A percentile compares a stretch with the other conserved stretches of the same genome.
Conservation (phyloP, 2,888 invertebrate genomes). For the Cheiracanthium punctorium region DNA sequence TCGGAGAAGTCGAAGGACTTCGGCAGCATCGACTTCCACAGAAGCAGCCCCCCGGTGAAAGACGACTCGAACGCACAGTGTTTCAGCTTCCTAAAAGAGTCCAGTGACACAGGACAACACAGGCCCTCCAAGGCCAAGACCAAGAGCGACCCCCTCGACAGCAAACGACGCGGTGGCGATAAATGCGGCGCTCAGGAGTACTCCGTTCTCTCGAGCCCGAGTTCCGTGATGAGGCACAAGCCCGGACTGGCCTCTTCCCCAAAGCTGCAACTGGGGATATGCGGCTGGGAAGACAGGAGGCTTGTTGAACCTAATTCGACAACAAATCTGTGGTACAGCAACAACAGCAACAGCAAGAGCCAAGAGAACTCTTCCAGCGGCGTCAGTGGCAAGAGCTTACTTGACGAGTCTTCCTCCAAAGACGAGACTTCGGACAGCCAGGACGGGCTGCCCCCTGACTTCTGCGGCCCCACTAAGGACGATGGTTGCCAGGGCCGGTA, state of each 20-base stretch:
- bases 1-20: constrained; percentile 24
- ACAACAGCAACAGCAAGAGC: no score
- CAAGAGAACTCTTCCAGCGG: constrained; percentile 38
- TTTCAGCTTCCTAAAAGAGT: constrained; percentile 33
- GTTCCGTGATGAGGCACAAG: constrained; percentile 61
- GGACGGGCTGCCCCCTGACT: constrained; percentile 38
- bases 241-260: constrained; percentile 37
- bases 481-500: constrained; percentile 40
- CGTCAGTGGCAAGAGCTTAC: constrained; percentile 40
- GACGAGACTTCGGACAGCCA: constrained; percentile 48
- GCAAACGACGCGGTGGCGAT: constrained; percentile 53
- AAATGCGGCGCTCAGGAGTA: constrained; percentile 52
- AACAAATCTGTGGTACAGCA: constrained; percentile 17
- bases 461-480: constrained; percentile 40
- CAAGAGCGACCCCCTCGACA: constrained; percentile 58
- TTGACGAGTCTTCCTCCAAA: constrained; percentile 47
- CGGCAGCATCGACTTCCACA: constrained; percentile 35
- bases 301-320: constrained; percentile 10
- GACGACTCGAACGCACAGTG: constrained; percentile 57
- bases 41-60: constrained; percentile 58
- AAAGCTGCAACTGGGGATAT: constrained; percentile 29
- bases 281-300: constrained; percentile 39
- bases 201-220: constrained; percentile 56
- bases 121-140: constrained; percentile 52
- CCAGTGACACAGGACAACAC: constrained; percentile 4